Evolutionary conservation across 2,797 vertebrate genomes (phyloP).

Genomic region (Chelon auratus): DNA sequence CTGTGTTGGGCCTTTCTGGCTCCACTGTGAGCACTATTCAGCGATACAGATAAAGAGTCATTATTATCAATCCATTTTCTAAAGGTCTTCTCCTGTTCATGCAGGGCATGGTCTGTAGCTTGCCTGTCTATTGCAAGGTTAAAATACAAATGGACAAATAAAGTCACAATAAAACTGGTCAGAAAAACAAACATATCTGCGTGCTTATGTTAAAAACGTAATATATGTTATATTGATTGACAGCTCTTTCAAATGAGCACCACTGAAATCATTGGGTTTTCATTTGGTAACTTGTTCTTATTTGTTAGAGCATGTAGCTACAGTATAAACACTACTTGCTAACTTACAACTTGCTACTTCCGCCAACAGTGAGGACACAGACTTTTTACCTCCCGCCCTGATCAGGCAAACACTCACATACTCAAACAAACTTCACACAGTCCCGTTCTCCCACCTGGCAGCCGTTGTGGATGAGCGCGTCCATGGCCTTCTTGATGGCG

Average conservation of each 20-base stretch:
- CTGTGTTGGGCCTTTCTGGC: not conserved
- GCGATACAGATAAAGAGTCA: not conserved
- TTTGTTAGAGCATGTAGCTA: no score
- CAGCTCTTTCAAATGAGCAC: no score
- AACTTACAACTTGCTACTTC: no score
- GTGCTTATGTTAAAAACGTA: no score
- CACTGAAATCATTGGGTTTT: no score
- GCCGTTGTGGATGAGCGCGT: slow-evolving; percentile 87
- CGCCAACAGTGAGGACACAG: no score
- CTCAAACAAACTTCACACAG: not conserved
- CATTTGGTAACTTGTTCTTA: no score
- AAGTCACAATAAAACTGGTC: not conserved
- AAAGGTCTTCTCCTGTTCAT: not conserved
- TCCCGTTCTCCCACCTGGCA: slow-evolving; percentile 87
- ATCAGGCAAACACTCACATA: no score
- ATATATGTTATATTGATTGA: no score
- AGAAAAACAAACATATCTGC: no score
- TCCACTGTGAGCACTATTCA: not conserved
- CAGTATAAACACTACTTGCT: no score
- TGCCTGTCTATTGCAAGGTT: not conserved
- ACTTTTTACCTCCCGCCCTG: no score
- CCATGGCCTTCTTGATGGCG: slow-evolving; percentile 87
- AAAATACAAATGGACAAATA: not conserved
- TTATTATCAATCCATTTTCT: not conserved
- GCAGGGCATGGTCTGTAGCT: not conserved